Conservation (phyloP, 1,140 invertebrate genomes). For the Dreissena polymorpha region DNA sequence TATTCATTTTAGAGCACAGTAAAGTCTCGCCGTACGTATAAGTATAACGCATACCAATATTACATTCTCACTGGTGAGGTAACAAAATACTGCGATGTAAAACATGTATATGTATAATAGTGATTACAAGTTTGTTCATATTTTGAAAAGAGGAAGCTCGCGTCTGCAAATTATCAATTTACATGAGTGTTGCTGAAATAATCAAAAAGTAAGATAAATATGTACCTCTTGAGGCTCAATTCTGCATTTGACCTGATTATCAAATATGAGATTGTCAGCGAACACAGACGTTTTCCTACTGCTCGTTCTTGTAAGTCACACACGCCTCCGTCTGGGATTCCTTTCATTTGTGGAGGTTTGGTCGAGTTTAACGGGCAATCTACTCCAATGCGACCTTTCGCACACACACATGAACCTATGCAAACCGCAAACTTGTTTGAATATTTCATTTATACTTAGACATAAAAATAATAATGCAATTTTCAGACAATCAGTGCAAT, state of each 20-base stretch:
- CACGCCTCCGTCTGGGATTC: conserved; percentile 28
- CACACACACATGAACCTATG: conserved; percentile 15
- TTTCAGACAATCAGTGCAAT: too few relatives aligned
- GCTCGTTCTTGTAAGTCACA: conserved; percentile 19
- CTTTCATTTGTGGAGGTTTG: conserved; percentile 5
- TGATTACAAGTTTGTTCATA: too few relatives aligned
- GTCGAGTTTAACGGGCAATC: conserved; percentile 14
- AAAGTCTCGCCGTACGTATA: not conserved
- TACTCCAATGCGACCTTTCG: not conserved
- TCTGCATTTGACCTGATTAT: not conserved
- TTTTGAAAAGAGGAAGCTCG: not conserved
- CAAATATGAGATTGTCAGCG: not conserved
- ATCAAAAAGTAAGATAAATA: not conserved
- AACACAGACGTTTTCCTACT: conserved; percentile 11
- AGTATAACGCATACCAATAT: not conserved
- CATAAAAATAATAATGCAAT: too few relatives aligned
- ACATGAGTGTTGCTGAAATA: not conserved
- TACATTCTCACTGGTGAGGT: too few relatives aligned
- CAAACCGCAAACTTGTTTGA: too few relatives aligned
- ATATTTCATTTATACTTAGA: too few relatives aligned
- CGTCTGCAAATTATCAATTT: not conserved
- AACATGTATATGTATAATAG: not conserved
- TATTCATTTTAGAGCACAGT: too few relatives aligned
- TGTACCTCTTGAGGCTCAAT: not conserved
- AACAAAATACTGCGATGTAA: not conserved